These are phyloP conservation scores for Drosophila arawakana DNA, from an alignment of 1,140 invertebrate genomes.

Conservation along the genomic window DNA sequence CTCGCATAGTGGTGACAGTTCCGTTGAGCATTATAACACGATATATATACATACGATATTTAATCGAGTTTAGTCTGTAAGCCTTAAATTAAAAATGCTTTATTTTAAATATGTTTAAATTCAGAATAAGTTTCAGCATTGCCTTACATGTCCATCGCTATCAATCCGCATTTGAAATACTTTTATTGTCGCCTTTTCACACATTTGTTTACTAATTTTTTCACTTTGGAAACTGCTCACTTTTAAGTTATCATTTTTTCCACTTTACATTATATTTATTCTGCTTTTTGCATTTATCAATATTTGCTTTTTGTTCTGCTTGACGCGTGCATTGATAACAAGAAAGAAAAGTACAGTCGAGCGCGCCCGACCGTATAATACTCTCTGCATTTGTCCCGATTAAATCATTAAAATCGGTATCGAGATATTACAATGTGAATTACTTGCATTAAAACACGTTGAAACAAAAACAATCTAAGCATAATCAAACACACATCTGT, in stretches of 20 bases:
- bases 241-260: constrained; percentile 16
- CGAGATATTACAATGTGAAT: too few relatives aligned
- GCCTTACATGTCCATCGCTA: constrained; percentile 38
- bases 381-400: too few relatives aligned
- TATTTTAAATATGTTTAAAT: not conserved
- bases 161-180: constrained; percentile 15
- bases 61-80: too few relatives aligned
- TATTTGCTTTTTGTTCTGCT: constrained; percentile 70
- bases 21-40: not conserved
- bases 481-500: too few relatives aligned
- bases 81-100: too few relatives aligned
- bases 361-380: too few relatives aligned
- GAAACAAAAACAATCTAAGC: too few relatives aligned
- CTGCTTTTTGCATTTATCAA: constrained; percentile 70
- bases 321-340: constrained; percentile 44
- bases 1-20: constrained; percentile 5
- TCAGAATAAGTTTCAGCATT: not conserved
- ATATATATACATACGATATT: too few relatives aligned
- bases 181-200: constrained; percentile 72
- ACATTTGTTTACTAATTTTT: constrained; percentile 67
- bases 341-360: too few relatives aligned
- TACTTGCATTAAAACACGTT: too few relatives aligned
- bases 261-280: constrained; percentile 55
- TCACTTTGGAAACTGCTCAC: constrained; percentile 37
- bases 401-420: too few relatives aligned